phyloP scores from a whole-genome alignment of 1,140 invertebrate species.

The Eciton burchellii region DNA sequence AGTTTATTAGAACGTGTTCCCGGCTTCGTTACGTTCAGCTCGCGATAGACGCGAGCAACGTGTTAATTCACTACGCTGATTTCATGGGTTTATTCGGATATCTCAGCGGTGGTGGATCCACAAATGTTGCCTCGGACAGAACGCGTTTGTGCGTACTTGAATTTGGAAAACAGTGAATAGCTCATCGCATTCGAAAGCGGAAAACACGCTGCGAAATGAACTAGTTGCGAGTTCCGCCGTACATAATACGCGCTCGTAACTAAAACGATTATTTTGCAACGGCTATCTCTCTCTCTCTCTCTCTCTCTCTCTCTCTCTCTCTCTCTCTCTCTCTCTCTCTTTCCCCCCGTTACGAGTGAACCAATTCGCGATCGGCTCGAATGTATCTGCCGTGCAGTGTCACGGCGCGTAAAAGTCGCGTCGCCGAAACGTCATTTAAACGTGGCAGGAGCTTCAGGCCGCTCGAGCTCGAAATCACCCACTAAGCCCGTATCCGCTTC shows the following conservation, averaged over 20 bases:
- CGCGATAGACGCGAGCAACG: too few species aligned
- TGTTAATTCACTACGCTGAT: too few species aligned
- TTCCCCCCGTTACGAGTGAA: too few species aligned
- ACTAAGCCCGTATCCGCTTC: constrained; percentile 13
- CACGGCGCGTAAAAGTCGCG: not conserved
- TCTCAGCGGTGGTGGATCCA: too few species aligned
- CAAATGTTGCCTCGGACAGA: too few species aligned
- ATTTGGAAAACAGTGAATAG: not conserved
- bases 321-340: too few species aligned
- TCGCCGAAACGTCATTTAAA: too few species aligned
- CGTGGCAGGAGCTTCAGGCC: not conserved
- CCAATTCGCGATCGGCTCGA: not conserved
- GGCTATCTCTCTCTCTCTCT: not conserved
- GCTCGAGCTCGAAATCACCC: constrained; percentile 25
- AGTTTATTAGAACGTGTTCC: too few species aligned
- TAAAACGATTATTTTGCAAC: not conserved
- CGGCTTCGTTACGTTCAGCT: too few species aligned
- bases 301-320: too few species aligned
- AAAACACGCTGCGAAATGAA: not conserved
- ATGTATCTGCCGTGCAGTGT: not conserved
- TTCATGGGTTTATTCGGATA: too few species aligned
- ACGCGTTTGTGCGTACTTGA: not conserved
- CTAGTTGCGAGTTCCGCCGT: not conserved
- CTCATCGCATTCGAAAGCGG: not conserved
- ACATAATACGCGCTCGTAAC: not conserved